These are phyloP conservation scores for Scaeva pyrastri DNA, from an alignment of 2,888 invertebrate genomes.

Conservation along the genomic window DNA sequence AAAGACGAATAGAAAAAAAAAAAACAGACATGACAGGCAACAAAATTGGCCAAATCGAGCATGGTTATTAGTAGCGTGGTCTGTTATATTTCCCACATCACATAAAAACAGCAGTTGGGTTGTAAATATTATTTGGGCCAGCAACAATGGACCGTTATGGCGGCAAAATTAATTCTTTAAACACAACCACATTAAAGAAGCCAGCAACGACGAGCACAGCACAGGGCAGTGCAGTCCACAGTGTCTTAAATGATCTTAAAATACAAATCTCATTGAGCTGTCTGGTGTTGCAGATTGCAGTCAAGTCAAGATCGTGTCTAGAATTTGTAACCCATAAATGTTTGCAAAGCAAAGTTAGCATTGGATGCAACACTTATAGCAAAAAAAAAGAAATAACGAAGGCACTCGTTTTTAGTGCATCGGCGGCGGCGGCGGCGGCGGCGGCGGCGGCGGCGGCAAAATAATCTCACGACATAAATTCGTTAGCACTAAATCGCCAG, in stretches of 20 bases:
- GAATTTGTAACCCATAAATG: conserved; percentile 66
- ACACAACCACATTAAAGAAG: not conserved
- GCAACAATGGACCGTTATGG: conserved; percentile 57
- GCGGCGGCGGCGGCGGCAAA: conserved; percentile 17
- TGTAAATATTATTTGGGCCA: conserved; percentile 39
- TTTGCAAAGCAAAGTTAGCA: conserved; percentile 33
- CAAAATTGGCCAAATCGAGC: conserved; percentile 41
- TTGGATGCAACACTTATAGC: conserved; percentile 24
- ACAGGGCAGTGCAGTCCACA: no score
- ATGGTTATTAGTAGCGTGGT: not conserved
- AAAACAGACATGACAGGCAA: conserved; percentile 40
- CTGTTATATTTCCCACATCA: conserved; percentile 30
- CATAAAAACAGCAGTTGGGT: conserved; percentile 1
- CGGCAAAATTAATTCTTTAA: conserved; percentile 36
- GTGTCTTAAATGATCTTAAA: conserved; percentile 35
- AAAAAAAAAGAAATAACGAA: conserved; percentile 1
- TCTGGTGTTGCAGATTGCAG: conserved; percentile 33
- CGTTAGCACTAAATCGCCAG: conserved; percentile 36
- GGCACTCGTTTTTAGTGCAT: not conserved
- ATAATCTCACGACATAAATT: conserved; percentile 65
- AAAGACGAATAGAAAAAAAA: not conserved
- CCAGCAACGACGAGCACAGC: no score
- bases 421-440: no score
- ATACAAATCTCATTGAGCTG: conserved; percentile 67
- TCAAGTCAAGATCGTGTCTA: conserved; percentile 57